Conservation (phyloP, 2,888 invertebrate species). For the Allygus modestus region DNA sequence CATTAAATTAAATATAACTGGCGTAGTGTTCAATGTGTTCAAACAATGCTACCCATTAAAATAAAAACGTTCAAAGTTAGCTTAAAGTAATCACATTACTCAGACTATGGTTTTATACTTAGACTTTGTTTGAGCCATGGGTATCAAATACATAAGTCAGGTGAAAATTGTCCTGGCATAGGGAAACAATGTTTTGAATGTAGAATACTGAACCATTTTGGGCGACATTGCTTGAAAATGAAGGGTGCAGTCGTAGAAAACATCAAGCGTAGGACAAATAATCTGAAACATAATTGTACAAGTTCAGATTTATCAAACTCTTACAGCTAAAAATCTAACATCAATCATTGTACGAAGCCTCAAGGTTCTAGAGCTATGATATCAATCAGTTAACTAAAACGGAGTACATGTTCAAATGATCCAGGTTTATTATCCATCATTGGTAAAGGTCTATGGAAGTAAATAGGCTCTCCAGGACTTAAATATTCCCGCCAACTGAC, state of each 20-base stretch:
- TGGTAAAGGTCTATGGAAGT: conserved; percentile 8
- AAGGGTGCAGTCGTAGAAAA: not conserved
- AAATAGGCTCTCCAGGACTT: conserved; percentile 24
- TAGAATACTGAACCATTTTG: conserved; percentile 23
- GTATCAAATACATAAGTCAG: not conserved
- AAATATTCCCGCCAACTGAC: not conserved
- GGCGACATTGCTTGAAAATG: conserved; percentile 3
- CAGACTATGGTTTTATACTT: too few species aligned
- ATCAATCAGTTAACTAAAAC: not conserved
- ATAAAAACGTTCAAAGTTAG: not conserved
- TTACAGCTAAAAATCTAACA: not conserved
- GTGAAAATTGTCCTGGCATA: conserved; percentile 13
- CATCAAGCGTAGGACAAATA: not conserved
- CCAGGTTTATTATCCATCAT: conserved; percentile 20
- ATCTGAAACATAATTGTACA: not conserved
- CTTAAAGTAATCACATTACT: not conserved
- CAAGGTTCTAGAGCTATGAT: not conserved
- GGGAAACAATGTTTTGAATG: conserved; percentile 3
- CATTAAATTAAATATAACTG: not conserved
- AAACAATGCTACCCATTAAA: not conserved
- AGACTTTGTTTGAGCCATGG: not conserved
- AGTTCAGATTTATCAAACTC: not conserved
- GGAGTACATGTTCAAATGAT: conserved; percentile 18
- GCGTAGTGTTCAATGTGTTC: not conserved
- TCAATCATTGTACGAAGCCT: not conserved